These are phyloP conservation scores for Carlito syrichta DNA, from an alignment of 2,113 vertebrate species.

Conservation along the genomic window DNA sequence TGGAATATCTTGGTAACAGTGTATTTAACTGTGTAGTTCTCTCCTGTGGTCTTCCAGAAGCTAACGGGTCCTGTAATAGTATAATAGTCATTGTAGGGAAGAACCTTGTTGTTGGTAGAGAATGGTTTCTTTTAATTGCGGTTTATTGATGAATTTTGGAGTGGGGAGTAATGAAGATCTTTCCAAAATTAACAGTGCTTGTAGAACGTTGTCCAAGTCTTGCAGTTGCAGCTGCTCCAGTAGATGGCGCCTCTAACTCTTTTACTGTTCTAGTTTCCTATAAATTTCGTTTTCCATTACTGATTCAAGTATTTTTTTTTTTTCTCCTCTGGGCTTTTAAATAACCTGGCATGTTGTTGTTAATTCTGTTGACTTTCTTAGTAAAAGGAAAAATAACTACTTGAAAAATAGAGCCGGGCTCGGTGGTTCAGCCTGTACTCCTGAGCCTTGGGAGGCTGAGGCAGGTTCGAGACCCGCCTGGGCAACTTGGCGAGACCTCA, in stretches of 20 bases:
- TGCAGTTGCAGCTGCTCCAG: constrained; percentile 19
- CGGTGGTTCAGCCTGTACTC: too few relatives aligned
- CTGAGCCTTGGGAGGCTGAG: too few relatives aligned
- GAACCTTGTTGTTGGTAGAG: background rate
- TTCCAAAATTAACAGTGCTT: background rate
- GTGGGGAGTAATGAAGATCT: background rate
- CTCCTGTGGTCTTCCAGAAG: background rate
- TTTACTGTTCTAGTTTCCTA: background rate
- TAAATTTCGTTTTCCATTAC: background rate
- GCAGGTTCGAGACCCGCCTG: too few relatives aligned
- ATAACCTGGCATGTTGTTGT: background rate
- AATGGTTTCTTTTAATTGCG: background rate
- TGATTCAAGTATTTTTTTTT: background rate
- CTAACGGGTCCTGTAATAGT: background rate
- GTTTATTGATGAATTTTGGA: background rate
- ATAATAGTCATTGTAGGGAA: background rate
- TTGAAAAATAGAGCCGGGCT: too few relatives aligned
- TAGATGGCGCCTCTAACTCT: constrained; percentile 51
- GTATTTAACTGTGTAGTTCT: background rate
- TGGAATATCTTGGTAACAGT: background rate
- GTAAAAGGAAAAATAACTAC: background rate
- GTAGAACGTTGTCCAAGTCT: background rate
- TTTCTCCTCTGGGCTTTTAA: background rate
- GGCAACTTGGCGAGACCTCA: too few relatives aligned
- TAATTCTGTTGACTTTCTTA: constrained; percentile 1